Evolutionary conservation across 2,113 vertebrate species (phyloP), one percentile per base, ranked within the genome.

Genomic region (Hydrolagus affinis): DNA sequence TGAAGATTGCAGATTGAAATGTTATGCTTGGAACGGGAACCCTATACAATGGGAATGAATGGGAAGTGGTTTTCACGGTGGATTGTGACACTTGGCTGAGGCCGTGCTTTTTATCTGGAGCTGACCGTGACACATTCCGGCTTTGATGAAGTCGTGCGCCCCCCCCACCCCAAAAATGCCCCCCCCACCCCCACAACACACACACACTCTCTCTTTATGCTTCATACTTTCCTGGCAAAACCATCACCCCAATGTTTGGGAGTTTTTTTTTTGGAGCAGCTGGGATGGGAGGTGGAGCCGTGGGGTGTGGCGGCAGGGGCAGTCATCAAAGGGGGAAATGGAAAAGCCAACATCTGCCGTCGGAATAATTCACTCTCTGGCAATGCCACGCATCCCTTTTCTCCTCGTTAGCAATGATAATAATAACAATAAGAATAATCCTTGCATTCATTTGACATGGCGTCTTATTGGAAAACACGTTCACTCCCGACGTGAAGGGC

Each of bases 211-310:
- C n/a, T n/a, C n/a, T n/a, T 83, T 66, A 83, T 25, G 28, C 60
- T 83, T 83, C 78, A 83, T 83, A 83, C 66, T 83, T 83, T 83
- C 78, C 78, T 83, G 78, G 78, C 78, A 83, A 17, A 44, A 44
- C 1, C 6, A 44, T 3, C 44, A 44, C 44, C n/a, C n/a, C n/a
- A 44, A 66, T 64, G 62, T 28, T 19, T 4, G 66, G 78, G 66
- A 32, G 66, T 44, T 66, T 83, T 83, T 64, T n/a, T n/a, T n/a
- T n/a, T n/a, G n/a, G n/a, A 83, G 78, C 78, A 83, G 78, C 78
- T 83, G 78, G 60, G 64, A 83, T 83, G 21, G 60, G 60, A 3
- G 78, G 78, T 32, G 32, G 44, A 66, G 78, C n/a, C n/a, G 60
- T 66, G 66, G 62, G 78, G 62, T 64, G 78, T 83, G 78, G 64